Evolutionary conservation across 2,888 invertebrate genomes (phyloP), one percentile per base, ranked within the genome.

Genomic region (Brachypalpus laphriformis): DNA sequence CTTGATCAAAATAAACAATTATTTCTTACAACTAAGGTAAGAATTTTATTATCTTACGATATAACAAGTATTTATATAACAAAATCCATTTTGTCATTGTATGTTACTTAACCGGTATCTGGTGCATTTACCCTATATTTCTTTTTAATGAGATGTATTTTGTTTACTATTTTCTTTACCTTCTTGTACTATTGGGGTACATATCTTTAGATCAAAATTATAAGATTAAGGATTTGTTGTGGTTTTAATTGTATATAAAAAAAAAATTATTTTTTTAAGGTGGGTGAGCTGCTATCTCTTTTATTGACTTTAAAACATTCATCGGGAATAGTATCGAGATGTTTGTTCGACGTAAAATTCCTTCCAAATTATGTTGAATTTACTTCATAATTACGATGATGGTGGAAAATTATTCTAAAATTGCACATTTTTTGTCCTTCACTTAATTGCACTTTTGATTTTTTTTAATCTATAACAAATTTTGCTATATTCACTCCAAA

Each of bases 141-240:
- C 25, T 4, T 59, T 25, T 25, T 31, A 14, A 25, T 59, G 40
- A 61, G 42, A 61, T 47, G 7, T 47, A 65, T 31, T 47, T 49
- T 16, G 6, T 9, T 25, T 25, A 25, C 3, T n/a, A 2, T 18
- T 54, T 31, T 45, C 25, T 71, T 59, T 71, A 47, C 57, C 57
- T 71, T 31, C 34, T 71, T 59, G 22, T 47, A 71, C 57, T 47
- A 28, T 47, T 63, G 47, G 31, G 63, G 20, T 40, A n/a, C n/a
- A n/a, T n/a, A 14, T 40, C 14, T 1, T 40, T 40, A 14, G 40
- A 31, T 42, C 45, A 42, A 16, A 45, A 7, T 14, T 42, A 2
- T 22, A 22, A 42, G 14, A 42, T 25, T 45, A 16, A 28, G 8
- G 11, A 45, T 18, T 42, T 22, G n/a, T 25, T 42, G 8, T n/a